phyloP scores from a whole-genome alignment of 2,797 vertebrate species.

The Platalea minor region DNA sequence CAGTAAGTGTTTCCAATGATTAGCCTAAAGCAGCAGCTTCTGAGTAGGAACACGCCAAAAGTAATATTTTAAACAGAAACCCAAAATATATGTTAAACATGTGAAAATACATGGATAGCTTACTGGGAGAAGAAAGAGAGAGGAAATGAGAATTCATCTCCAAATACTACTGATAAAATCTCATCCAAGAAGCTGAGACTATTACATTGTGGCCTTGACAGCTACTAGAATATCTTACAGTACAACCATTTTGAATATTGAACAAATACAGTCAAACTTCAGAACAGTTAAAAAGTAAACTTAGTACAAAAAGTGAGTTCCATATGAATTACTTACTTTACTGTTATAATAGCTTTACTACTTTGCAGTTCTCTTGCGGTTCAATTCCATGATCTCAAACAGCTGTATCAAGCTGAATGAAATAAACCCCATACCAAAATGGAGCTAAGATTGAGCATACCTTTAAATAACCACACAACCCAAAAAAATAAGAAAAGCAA shows the following conservation, averaged over 20 bases:
- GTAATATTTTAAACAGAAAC: not conserved
- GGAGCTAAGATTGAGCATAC: not conserved
- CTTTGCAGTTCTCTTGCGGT: not conserved
- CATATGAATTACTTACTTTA: not conserved
- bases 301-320: not conserved
- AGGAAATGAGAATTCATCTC: not conserved
- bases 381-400: not conserved
- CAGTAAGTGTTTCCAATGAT: not conserved
- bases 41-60: not conserved
- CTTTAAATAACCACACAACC: not conserved
- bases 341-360: not conserved
- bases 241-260: not conserved
- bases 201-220: not conserved
- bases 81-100: not conserved
- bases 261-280: not conserved
- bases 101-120: not conserved
- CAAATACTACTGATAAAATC: not conserved
- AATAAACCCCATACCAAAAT: not conserved
- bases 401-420: not conserved
- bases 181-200: not conserved
- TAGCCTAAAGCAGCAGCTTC: not conserved
- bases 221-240: not conserved
- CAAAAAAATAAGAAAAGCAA: not conserved
- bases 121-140: not conserved
- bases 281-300: not conserved